Conservation (phyloP, 2,797 vertebrate species). For the Galaxias olidus region DNA sequence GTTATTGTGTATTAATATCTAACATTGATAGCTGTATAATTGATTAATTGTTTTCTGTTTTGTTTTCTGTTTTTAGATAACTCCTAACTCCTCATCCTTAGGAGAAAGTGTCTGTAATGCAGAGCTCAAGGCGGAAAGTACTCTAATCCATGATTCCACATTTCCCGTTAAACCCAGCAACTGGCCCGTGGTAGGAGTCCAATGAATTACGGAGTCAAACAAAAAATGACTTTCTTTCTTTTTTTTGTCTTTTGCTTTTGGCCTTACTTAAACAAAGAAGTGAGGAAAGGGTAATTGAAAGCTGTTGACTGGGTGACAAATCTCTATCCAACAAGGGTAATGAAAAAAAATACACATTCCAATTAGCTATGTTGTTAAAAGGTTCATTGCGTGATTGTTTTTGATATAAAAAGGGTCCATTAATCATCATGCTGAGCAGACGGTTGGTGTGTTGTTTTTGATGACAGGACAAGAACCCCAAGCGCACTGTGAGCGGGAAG, state of each 20-base stretch:
- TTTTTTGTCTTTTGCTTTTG: too few species aligned
- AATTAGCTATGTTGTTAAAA: neutral
- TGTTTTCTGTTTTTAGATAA: constrained; percentile 48
- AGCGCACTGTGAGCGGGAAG: constrained; percentile 48
- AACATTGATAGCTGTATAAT: neutral
- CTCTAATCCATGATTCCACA: constrained; percentile 43
- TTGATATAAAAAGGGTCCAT: too few species aligned
- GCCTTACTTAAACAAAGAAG: too few species aligned
- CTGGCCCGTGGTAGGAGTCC: constrained; percentile 66
- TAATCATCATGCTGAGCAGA: too few species aligned
- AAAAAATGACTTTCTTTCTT: too few species aligned
- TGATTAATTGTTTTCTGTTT: too few species aligned
- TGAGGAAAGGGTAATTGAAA: too few species aligned
- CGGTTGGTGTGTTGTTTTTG: constrained; percentile 7
- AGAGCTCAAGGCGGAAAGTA: constrained; percentile 64
- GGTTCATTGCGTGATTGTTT: too few species aligned
- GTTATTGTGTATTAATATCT: neutral
- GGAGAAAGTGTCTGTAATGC: constrained; percentile 54
- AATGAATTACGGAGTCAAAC: too few species aligned
- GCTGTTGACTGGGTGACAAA: too few species aligned
- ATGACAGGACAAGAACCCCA: constrained; percentile 65
- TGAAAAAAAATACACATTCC: neutral
- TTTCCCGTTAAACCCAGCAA: constrained; percentile 30
- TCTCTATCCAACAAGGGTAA: neutral
- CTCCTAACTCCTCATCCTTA: constrained; percentile 51